phyloP scores from a whole-genome alignment of 2,888 invertebrate genomes.

The Sepiola atlantica region DNA sequence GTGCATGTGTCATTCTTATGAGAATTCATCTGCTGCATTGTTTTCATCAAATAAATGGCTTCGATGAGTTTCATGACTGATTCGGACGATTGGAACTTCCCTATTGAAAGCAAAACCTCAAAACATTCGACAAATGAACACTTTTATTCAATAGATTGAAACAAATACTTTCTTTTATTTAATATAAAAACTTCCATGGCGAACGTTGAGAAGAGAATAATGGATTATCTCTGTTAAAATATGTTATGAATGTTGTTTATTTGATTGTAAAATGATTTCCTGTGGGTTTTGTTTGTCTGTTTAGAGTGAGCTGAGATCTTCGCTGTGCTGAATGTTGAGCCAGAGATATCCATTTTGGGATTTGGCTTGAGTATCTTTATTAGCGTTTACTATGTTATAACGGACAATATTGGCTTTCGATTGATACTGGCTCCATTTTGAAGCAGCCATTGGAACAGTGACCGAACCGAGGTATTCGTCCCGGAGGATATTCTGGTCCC shows the following conservation, averaged over 20 bases:
- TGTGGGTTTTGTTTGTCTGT: not conserved
- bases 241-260: not conserved
- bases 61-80: not conserved
- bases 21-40: too few species aligned
- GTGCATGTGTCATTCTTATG: too few species aligned
- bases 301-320: conserved; percentile 50
- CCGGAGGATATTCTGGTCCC: conserved; percentile 67
- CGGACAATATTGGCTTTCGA: conserved; percentile 60
- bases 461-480: conserved; percentile 66
- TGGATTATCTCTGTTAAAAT: not conserved
- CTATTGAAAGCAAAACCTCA: not conserved
- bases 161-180: not conserved
- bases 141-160: not conserved
- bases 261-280: not conserved
- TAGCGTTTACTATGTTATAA: conserved; percentile 41
- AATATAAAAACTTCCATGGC: not conserved
- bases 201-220: not conserved
- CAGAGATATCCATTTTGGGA: conserved; percentile 61
- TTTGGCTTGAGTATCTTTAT: not conserved
- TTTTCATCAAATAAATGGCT: not conserved
- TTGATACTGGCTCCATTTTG: conserved; percentile 58
- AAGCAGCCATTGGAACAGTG: conserved; percentile 61
- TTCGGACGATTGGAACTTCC: not conserved
- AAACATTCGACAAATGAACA: not conserved
- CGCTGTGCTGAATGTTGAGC: conserved; percentile 63